Conservation (phyloP, 1,140 invertebrate genomes). For the Drosophila lacteicornis region DNA sequence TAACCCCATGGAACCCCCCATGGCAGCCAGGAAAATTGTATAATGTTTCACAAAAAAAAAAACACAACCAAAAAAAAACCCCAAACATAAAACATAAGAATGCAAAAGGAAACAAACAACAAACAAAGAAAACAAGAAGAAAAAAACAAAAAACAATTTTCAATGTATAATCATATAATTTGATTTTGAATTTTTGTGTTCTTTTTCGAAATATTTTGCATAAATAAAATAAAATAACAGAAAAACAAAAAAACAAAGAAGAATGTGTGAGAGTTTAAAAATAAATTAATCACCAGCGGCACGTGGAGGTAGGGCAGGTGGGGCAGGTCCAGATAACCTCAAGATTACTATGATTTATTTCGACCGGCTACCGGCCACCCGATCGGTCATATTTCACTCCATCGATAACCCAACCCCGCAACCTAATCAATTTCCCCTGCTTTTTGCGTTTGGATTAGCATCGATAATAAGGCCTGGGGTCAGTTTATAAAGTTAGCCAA, state of each 20-base stretch:
- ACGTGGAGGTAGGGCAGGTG: not conserved
- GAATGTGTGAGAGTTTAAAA: not conserved
- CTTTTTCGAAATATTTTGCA: constrained; percentile 85
- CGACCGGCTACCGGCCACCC: not conserved
- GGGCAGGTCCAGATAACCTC: constrained; percentile 19
- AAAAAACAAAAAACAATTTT: constrained; percentile 63
- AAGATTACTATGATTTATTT: constrained; percentile 69
- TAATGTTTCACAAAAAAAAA: constrained; percentile 73
- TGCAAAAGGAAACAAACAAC: constrained; percentile 47
- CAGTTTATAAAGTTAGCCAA: not conserved
- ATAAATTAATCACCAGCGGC: not conserved
- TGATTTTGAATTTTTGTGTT: constrained; percentile 82
- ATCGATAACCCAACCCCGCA: constrained; percentile 22
- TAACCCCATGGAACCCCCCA: constrained; percentile 14
- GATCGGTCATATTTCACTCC: constrained; percentile 40
- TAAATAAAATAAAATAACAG: constrained; percentile 85
- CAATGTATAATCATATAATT: constrained; percentile 83
- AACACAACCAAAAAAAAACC: constrained; percentile 28
- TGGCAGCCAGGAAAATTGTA: constrained; percentile 55
- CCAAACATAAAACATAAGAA: constrained; percentile 75
- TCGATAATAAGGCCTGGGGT: constrained; percentile 5
- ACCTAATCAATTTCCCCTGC: constrained; percentile 26
- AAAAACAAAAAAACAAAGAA: constrained; percentile 68
- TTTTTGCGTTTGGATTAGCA: constrained; percentile 27
- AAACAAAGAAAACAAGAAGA: constrained; percentile 44